Percentiles rank a stretch among this genome's conserved stretches.
Evolutionary conservation across 2,888 invertebrate genomes (phyloP).

Genomic region (Drosophila melanosoma): DNA sequence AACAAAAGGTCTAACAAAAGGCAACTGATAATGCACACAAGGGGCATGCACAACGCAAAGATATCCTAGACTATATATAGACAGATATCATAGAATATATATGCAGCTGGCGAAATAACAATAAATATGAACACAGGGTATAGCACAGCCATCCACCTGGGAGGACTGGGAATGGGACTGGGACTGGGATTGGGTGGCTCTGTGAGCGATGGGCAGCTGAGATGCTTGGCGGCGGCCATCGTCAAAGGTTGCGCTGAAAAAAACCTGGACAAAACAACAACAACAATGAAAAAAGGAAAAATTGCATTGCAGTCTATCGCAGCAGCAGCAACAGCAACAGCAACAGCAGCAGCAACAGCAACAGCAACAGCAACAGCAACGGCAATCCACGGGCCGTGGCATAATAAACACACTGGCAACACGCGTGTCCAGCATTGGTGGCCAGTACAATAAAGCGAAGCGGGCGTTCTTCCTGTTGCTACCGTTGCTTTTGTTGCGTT

Average conservation of each 20-base stretch:
- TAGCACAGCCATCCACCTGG: constrained; percentile 5
- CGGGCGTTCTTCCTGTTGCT: constrained; percentile 35
- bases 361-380: not conserved
- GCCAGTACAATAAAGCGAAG: constrained; percentile 53
- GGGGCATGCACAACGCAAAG: not conserved
- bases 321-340: constrained; percentile 1
- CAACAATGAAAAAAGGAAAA: constrained; percentile 1
- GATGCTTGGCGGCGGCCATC: constrained; percentile 54
- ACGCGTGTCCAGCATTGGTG: constrained; percentile 54
- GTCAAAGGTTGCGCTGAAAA: constrained; percentile 31
- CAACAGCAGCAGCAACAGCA: constrained; percentile 11
- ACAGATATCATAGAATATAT: not conserved
- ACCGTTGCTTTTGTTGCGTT: constrained; percentile 27
- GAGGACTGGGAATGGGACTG: not conserved
- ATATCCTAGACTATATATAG: constrained; percentile 26
- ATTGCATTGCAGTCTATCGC: constrained; percentile 35
- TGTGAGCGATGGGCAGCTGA: constrained; percentile 54
- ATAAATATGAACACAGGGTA: constrained; percentile 21
- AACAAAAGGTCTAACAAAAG: constrained; percentile 72
- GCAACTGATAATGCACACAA: constrained; percentile 25
- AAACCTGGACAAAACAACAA: constrained; percentile 7
- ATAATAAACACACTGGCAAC: constrained; percentile 59
- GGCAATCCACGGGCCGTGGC: constrained; percentile 44
- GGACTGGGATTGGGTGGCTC: not conserved
- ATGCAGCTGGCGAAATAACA: no score